Conservation (phyloP, 2,888 invertebrate genomes). For the Lasioglossum vierecki region DNA sequence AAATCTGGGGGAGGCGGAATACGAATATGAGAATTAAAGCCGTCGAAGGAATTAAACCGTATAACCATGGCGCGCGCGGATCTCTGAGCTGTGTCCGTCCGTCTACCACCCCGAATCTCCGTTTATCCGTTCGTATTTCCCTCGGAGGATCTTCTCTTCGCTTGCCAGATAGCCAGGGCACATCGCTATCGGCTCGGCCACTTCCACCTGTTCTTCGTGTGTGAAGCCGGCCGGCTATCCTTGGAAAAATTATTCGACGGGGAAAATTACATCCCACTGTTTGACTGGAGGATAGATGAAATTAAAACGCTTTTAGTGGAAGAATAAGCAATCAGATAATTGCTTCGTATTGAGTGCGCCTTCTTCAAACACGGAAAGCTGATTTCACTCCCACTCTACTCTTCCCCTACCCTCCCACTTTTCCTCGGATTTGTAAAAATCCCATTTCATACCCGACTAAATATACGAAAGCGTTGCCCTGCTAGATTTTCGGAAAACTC, state of each 20-base stretch:
- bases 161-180: constrained; percentile 77
- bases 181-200: constrained; percentile 75
- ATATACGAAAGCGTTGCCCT: background rate
- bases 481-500: background rate
- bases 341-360: constrained; percentile 35
- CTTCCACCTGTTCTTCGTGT: constrained; percentile 37
- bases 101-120: constrained; percentile 59
- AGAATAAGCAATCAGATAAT: constrained; percentile 47
- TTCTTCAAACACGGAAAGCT: constrained; percentile 10
- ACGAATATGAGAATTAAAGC: constrained; percentile 84
- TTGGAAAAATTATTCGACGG: constrained; percentile 48
- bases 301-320: constrained; percentile 42
- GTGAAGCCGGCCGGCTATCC: background rate
- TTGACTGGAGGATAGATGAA: constrained; percentile 37
- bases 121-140: constrained; percentile 64
- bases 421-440: background rate
- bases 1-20: constrained; percentile 75
- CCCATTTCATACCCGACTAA: background rate
- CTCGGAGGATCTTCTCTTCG: constrained; percentile 60
- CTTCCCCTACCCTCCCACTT: background rate
- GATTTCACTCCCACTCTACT: background rate
- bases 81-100: constrained; percentile 72
- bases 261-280: constrained; percentile 45
- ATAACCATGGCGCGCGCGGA: constrained; percentile 75
- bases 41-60: constrained; percentile 83